Base-by-base conservation (phyloP, 2,888 invertebrate species). In the Hesperia comma region DNA sequence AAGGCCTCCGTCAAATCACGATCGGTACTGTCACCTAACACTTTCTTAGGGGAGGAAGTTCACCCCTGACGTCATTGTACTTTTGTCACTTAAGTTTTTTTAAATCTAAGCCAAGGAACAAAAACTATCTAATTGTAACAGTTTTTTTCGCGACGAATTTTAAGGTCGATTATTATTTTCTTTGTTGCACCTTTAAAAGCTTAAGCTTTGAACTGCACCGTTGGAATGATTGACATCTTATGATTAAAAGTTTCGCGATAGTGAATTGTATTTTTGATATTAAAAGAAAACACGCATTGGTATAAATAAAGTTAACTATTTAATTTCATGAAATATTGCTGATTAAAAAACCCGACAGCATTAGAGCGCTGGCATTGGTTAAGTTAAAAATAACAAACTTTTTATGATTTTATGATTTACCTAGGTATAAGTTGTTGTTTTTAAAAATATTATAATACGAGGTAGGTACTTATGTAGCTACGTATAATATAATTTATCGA, bases 61-160 rank as follows among this genome's bases (percentile, higher is more conserved):
- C 81, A 80, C 81, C 81, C 90, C 81, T 87, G 90, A 90, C 88
- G 88, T 87, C 90, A 87, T 91, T 92, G 92, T 91, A 87, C 86
- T 87, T 89, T 86, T 92, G 90, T 89, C 90, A 89, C 88, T 87
- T 87, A 83, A 84, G 85, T 83, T 87, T 88, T 88, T 87, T 84
- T 81, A 73, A 77, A 83, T 82, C 79, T 77, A 80, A 80, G 79
- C 78, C 72, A 80, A 83, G 81, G 88, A 88, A 92, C 90, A 92
- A 91, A 90, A 90, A 88, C 81, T 79, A 76, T 90, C 85, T 92
- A 92, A 92, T 92, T 92, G 92, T 92, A 85, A 88, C 90, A 90
- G 89, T 90, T 91, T 88, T n/a, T 89, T 92, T 90, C 72, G 79
- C 79, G 73, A 70, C 70, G 75, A 81, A 90, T 91, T 92, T 89